These are phyloP conservation scores for Arbacia lixula DNA, from an alignment of 53 echinoderm and acorn worm genomes.

Conservation along the genomic window DNA sequence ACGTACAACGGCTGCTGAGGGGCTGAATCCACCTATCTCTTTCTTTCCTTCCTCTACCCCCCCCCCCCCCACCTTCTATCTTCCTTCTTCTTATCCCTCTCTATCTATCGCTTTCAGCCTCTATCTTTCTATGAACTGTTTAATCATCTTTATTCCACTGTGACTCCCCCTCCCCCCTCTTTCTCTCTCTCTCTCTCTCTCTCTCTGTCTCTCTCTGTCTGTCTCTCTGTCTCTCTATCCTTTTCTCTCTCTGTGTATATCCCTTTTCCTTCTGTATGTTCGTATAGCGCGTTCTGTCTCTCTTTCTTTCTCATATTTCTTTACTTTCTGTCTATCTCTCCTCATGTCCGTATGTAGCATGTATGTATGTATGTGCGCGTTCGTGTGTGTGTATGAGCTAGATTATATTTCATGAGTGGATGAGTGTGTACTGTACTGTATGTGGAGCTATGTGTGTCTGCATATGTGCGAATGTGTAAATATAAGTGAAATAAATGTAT, in stretches of 20 bases:
- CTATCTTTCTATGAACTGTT: not conserved
- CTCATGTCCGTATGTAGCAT: no score
- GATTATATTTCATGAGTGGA: no score
- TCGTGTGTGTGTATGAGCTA: no score
- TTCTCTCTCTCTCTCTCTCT: not conserved
- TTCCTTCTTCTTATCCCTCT: not conserved
- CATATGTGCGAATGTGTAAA: no score
- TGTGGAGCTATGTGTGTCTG: no score
- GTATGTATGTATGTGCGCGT: no score
- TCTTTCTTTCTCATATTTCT: not conserved
- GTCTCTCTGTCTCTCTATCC: not conserved
- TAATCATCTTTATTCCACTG: not conserved
- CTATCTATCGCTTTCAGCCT: not conserved
- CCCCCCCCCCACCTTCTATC: not conserved
- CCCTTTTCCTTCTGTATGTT: not conserved
- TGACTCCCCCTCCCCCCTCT: not conserved
- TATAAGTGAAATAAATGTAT: no score
- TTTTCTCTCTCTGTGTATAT: not conserved
- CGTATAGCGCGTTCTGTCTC: not conserved
- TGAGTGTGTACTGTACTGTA: no score
- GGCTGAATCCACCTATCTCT: not conserved
- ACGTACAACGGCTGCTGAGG: no score
- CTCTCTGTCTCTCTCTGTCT: not conserved
- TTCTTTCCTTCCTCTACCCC: not conserved
- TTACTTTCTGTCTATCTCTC: not conserved